phyloP scores from a whole-genome alignment of 2,888 invertebrate genomes.

The Drosophila vallismaia region DNA sequence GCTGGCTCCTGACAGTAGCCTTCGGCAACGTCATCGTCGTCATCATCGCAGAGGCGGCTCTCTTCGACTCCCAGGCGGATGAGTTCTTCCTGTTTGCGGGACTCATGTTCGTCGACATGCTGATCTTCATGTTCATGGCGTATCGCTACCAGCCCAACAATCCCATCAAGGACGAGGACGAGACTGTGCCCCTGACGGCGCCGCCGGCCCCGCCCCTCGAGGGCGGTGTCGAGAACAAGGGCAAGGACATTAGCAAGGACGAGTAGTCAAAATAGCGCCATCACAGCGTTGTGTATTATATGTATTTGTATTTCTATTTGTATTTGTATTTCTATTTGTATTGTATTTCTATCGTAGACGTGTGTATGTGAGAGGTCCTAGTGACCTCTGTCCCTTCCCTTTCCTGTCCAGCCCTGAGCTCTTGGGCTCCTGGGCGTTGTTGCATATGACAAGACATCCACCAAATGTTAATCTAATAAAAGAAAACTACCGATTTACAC shows the following conservation, averaged over 20 bases:
- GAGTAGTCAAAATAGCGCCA: conserved; percentile 44
- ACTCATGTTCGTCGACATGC: conserved; percentile 93
- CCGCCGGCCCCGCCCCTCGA: conserved; percentile 33
- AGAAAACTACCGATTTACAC: conserved; percentile 41
- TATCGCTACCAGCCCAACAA: conserved; percentile 87
- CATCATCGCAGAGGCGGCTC: conserved; percentile 91
- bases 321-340: conserved; percentile 27
- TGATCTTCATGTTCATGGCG: conserved; percentile 92
- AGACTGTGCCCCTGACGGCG: conserved; percentile 59
- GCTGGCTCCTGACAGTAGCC: conserved; percentile 96
- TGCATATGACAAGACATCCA: conserved; percentile 57
- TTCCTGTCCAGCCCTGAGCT: conserved; percentile 7
- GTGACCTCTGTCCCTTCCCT: conserved; percentile 18
- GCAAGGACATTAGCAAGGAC: conserved; percentile 56
- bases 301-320: conserved; percentile 21
- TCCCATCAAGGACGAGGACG: conserved; percentile 52
- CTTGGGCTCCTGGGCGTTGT: conserved; percentile 42
- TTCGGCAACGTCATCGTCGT: conserved; percentile 97
- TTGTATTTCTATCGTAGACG: conserved; percentile 10
- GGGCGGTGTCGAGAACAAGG: conserved; percentile 71
- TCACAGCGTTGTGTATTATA: conserved; percentile 32
- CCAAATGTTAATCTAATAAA: conserved; percentile 61
- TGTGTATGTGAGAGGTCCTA: conserved; percentile 31
- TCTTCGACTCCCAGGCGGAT: conserved; percentile 91
- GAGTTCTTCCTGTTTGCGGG: conserved; percentile 96